Conservation (phyloP, 37 sponge, comb jelly and placozoan species). For the Diacarnus erythraeanus region DNA sequence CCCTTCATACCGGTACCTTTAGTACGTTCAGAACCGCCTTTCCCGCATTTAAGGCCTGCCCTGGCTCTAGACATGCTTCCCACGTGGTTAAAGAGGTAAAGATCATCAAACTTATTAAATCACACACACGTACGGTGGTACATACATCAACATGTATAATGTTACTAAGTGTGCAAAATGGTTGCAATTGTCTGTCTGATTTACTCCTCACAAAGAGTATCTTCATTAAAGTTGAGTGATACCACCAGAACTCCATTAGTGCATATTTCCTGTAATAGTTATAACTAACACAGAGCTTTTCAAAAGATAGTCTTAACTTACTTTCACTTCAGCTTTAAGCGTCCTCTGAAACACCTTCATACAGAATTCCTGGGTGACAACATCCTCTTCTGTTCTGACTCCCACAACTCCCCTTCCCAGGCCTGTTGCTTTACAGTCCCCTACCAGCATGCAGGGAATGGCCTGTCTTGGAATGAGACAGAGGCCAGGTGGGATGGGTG, state of each 20-base stretch:
- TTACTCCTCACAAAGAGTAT: no score
- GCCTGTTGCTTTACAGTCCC: background rate
- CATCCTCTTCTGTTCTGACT: background rate
- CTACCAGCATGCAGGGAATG: background rate
- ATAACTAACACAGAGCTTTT: no score
- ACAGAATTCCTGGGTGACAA: background rate
- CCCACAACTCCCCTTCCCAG: no score
- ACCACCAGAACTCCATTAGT: no score
- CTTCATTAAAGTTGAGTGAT: no score
- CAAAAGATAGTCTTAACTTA: no score
- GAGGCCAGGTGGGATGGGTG: background rate
- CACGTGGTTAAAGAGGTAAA: background rate
- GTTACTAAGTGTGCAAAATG: no score
- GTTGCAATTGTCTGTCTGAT: no score
- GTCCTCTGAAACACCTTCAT: background rate
- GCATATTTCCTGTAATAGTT: no score
- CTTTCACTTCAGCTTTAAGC: background rate
- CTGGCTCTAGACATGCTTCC: background rate
- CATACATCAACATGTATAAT: no score
- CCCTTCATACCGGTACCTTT: background rate
- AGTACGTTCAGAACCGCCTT: background rate
- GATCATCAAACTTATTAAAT: background rate
- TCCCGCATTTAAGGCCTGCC: background rate
- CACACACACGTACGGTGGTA: no score
- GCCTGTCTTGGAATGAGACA: background rate